Base-by-base conservation (phyloP, 2,888 invertebrate genomes). In the Thymelicus acteon region DNA sequence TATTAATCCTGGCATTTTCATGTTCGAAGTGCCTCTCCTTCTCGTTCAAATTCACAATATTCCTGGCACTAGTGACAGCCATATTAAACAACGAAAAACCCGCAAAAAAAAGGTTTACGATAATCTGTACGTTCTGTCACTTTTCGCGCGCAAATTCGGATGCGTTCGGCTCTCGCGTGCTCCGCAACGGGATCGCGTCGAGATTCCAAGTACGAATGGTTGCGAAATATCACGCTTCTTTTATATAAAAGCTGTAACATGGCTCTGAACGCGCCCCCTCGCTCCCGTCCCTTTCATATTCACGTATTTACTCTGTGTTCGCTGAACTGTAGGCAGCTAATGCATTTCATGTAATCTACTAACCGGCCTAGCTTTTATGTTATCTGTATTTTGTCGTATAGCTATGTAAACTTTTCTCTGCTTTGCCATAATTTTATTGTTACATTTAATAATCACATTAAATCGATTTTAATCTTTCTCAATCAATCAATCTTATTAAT, bases 181-280 rank as follows among this genome's bases (percentile, higher is more conserved):
- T 85, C 87, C 83, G 79, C 82, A 79, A 73, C 86, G 79, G 89
- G 87, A 87, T 83, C 89, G 89, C 91, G 85, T 65, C 87, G 88
- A 92, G 92, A 91, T 86, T 92, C 89, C 85, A 90, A 90, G 84
- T 86, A 86, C 81, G 87, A 92, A 91, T 92, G 92, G 81, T 91
- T 90, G 87, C 85, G 86, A 91, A 90, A 91, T 84, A 79, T 82
- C 82, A 80, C 87, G 89, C 87, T 89, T 90, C 91, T 79, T 89
- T 90, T 93, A 92, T 92, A 92, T 91, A 89, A 86, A 89, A 86
- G 84, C 84, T 82, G 82, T 80, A 79, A 76, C 74, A 74, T 75
- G 82, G 80, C 79, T 80, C 75, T 74, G 80, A 82, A 81, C 77
- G 83, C 88, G 87, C 88, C 86, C 88, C 87, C 85, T 85, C 89